phyloP scores from a whole-genome alignment of 2,888 invertebrate genomes.

The Lepidochitona cinerea region DNA sequence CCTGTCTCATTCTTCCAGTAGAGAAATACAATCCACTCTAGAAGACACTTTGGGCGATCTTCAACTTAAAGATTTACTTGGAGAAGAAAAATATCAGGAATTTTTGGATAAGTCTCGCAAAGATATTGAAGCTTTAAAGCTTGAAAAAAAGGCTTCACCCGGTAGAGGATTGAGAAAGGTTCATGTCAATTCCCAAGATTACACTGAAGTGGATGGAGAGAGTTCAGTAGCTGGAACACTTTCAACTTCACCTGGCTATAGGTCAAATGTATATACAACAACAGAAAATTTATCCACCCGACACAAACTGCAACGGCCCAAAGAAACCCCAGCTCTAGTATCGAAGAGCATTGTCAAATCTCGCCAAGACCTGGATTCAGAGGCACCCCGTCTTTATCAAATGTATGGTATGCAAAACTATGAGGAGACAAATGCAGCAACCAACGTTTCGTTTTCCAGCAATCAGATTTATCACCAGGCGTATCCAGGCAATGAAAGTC shows the following conservation, averaged over 20 bases:
- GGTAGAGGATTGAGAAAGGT: neutral
- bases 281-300: neutral
- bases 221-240: too few species aligned
- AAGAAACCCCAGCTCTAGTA: neutral
- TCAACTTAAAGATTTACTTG: conserved; percentile 37
- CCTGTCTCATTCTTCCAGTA: neutral
- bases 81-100: conserved; percentile 48
- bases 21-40: conserved; percentile 9
- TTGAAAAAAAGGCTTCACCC: neutral
- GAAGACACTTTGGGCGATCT: conserved; percentile 32
- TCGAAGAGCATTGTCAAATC: neutral
- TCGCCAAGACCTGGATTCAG: neutral
- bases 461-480: conserved; percentile 62
- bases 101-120: conserved; percentile 44
- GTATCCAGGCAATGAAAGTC: conserved; percentile 26
- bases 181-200: neutral
- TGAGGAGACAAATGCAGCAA: conserved; percentile 47
- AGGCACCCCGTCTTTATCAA: neutral
- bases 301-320: neutral
- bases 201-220: neutral
- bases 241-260: neutral
- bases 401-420: conserved; percentile 32
- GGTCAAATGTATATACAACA: neutral
- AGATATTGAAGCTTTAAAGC: conserved; percentile 35
- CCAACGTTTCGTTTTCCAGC: conserved; percentile 55